These are phyloP conservation scores for Brachionus koreanus DNA, from an alignment of 1,140 invertebrate genomes.

Conservation along the genomic window DNA sequence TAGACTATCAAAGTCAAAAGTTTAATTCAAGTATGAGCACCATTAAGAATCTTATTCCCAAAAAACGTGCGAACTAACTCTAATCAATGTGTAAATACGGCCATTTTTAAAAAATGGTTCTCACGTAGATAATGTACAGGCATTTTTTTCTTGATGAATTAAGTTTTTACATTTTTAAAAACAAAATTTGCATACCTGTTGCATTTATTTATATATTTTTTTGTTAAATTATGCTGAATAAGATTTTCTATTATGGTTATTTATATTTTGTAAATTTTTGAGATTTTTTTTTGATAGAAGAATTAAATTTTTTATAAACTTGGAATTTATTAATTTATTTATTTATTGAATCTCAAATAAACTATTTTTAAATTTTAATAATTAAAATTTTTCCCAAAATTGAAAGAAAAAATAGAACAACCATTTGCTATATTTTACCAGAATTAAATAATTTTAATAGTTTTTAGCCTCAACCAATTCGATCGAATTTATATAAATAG, in stretches of 20 bases:
- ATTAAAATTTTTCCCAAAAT: no score
- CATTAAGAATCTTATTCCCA: conserved; percentile 17
- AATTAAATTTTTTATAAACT: background rate
- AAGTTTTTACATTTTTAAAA: background rate
- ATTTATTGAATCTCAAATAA: background rate
- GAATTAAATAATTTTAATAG: no score
- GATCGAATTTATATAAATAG: no score
- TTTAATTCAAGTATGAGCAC: conserved; percentile 32
- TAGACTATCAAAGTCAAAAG: conserved; percentile 33
- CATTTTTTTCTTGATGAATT: background rate
- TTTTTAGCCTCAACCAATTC: no score
- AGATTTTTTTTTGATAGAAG: background rate
- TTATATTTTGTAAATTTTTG: background rate
- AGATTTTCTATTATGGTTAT: background rate
- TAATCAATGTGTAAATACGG: background rate
- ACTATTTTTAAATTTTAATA: background rate
- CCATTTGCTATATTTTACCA: no score
- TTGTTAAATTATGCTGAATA: background rate
- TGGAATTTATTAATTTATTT: background rate
- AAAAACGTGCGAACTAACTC: background rate
- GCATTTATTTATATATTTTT: background rate
- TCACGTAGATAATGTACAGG: background rate
- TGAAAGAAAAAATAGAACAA: no score
- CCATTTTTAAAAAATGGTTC: background rate
- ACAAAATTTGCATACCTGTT: background rate